Evolutionary conservation across 2,888 invertebrate genomes (phyloP), one percentile per base, ranked within the genome.

Genomic region (Axea sp.): DNA sequence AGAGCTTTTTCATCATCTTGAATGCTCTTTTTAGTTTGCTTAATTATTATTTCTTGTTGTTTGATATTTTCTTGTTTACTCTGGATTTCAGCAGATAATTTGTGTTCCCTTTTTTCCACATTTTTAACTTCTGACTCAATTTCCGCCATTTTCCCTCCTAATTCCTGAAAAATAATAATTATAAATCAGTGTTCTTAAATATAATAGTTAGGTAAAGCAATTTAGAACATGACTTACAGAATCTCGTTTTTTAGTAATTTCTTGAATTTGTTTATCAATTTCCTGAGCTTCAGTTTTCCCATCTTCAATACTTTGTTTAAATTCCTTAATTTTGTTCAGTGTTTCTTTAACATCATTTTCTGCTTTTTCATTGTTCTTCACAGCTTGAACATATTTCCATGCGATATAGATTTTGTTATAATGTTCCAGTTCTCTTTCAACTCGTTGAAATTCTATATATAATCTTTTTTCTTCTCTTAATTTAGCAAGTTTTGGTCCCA

Each of bases 401-500:
- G 95, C 95, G 43, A 92, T 89, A 82, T 92, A 90, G 11, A 97
- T 90, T 79, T 93, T 92, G 14, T 91, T 92, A 51, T 95, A 90
- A 83, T 94, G 94, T 76, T 97, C 95, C 37, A 97, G 88, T 84
- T 98, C 96, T 57, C 96, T 90, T 45, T 93, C 92, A 0, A 94
- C 91, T 82, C 95, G 93, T 88, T 97, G 96, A 84, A 93, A 97
- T 87, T 98, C 96, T 69, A 96, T 89, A 84, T 94, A 97, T 74
- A 94, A 93, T 0, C 92, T 89, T 30, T 96, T 90, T 84, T 99
- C 98, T 73, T 94, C 92, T 76, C 95, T 93, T 51, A 98, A 88
- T 85, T 95, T 96, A 55, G 93, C 91, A 47, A 99, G 88, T 80
- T 93, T 95, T 0, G 99, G 99, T n/a, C 93, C 92, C 53, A 99